Percentiles rank a stretch among this genome's conserved stretches.
phyloP scores from a whole-genome alignment of 2,113 vertebrate species.

The Cyanoramphus novaezelandiae region DNA sequence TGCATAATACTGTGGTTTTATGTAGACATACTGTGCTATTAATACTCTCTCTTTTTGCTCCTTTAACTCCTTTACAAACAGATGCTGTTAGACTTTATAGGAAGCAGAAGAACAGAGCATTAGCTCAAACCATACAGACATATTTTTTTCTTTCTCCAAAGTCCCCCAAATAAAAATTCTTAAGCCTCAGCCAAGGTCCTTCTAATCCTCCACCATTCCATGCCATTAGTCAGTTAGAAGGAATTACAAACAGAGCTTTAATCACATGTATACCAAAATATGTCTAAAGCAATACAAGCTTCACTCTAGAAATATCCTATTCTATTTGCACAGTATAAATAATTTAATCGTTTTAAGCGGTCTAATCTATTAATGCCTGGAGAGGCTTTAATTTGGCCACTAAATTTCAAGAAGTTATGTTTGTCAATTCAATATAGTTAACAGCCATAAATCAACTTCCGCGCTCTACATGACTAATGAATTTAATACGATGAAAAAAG shows the following conservation, averaged over 20 bases:
- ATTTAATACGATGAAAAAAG: conserved; percentile 16
- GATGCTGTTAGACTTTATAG: background rate
- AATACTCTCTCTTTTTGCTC: background rate
- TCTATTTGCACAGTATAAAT: conserved; percentile 25
- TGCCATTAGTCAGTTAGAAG: background rate
- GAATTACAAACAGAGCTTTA: conserved; percentile 11
- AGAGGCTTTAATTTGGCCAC: conserved; percentile 41
- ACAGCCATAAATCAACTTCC: conserved; percentile 35
- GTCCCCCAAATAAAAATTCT: background rate
- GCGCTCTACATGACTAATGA: background rate
- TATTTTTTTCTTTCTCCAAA: background rate
- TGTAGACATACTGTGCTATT: background rate
- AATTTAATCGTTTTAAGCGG: conserved; percentile 29
- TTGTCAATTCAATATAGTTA: conserved; percentile 31
- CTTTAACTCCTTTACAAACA: background rate
- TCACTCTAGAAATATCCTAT: background rate
- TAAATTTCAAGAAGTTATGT: conserved; percentile 23
- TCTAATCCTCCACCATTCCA: background rate
- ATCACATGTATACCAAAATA: background rate
- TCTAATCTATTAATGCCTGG: conserved; percentile 38
- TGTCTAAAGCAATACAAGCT: background rate
- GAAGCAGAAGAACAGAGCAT: background rate
- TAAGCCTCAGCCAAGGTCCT: background rate
- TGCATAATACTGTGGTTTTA: background rate
- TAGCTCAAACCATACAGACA: background rate